phyloP scores from a whole-genome alignment of 2,797 vertebrate species.

The Triplophysa bombifrons region DNA sequence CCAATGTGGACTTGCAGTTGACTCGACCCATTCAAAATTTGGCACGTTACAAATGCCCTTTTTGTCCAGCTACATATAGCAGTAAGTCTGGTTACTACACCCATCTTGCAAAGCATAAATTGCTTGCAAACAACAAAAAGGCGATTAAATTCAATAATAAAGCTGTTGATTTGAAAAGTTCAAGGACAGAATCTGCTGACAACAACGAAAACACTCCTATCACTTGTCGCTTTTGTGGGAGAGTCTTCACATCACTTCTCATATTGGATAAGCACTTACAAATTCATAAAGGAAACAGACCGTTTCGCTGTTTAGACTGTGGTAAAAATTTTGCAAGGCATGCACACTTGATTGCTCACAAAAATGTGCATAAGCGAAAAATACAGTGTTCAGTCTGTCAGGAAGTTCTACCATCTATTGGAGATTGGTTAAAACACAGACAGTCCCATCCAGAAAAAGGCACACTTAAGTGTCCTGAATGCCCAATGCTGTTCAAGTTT shows the following conservation, averaged over 20 bases:
- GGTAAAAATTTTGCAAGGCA: conserved; percentile 71
- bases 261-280: conserved; percentile 68
- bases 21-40: background rate
- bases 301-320: conserved; percentile 76
- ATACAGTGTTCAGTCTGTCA: conserved; percentile 79
- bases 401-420: conserved; percentile 72
- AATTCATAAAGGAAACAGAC: conserved; percentile 72
- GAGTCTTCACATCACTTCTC: conserved; percentile 56
- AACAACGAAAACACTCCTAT: conserved; percentile 27
- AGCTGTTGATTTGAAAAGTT: conserved; percentile 30
- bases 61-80: conserved; percentile 73
- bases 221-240: conserved; percentile 75
- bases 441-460: conserved; percentile 71
- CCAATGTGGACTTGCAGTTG: conserved; percentile 16
- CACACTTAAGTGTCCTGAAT: conserved; percentile 77
- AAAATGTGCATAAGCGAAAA: conserved; percentile 72
- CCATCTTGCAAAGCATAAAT: conserved; percentile 76
- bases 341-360: conserved; percentile 69
- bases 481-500: conserved; percentile 70
- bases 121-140: conserved; percentile 68
- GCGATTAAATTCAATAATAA: conserved; percentile 60
- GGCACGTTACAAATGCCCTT: conserved; percentile 66
- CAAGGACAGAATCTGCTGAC: conserved; percentile 37
- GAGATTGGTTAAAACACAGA: conserved; percentile 77
- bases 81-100: conserved; percentile 73